phyloP scores from a whole-genome alignment of 2,113 vertebrate genomes.

The Tichodroma muraria region DNA sequence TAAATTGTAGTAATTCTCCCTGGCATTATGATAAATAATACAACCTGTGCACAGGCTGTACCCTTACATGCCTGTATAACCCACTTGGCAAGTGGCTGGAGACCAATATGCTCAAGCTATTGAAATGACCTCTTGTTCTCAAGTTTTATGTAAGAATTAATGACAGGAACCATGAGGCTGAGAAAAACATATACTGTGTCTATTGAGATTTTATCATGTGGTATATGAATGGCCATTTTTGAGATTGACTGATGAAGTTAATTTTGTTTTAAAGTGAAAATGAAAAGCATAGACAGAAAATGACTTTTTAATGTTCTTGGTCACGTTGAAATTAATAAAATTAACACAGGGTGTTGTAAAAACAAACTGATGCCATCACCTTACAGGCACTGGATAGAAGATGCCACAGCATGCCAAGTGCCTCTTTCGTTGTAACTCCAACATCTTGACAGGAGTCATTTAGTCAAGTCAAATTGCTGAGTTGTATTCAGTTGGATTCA shows the following conservation, averaged over 20 bases:
- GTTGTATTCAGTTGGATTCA: not conserved
- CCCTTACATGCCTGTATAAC: not conserved
- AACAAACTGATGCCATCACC: not conserved
- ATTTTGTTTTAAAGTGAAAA: not conserved
- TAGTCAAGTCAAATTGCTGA: not conserved
- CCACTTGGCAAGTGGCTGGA: not conserved
- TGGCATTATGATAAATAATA: not conserved
- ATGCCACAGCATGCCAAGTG: not conserved
- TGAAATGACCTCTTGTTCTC: not conserved
- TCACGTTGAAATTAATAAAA: not conserved
- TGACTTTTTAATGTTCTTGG: not conserved
- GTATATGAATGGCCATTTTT: not conserved
- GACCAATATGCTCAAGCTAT: not conserved
- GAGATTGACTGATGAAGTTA: not conserved
- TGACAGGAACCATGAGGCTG: not conserved
- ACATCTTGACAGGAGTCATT: not conserved
- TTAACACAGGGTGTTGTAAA: not conserved
- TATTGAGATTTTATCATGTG: not conserved
- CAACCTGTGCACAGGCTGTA: not conserved
- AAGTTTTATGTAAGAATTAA: not conserved
- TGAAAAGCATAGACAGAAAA: not conserved
- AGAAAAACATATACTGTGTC: not conserved
- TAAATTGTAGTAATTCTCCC: not conserved
- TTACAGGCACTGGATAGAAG: not conserved
- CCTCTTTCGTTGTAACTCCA: not conserved